phyloP scores from a whole-genome alignment of 1,140 invertebrate genomes.

The Uloborus diversus region DNA sequence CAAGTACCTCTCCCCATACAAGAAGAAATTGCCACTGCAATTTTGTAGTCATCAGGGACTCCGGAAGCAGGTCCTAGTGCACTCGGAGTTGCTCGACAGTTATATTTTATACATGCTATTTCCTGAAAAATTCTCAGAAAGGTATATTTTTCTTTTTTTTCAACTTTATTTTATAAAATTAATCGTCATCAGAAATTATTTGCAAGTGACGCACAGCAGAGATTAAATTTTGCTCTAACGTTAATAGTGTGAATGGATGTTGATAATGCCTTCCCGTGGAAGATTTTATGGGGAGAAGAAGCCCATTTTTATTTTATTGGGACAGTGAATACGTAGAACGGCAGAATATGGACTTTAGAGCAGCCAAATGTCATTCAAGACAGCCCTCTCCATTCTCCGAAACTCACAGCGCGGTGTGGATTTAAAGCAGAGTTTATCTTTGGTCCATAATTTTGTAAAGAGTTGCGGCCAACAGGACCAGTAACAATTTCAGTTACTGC shows the following conservation, averaged over 20 bases:
- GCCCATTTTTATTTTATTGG: background rate
- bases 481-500: background rate
- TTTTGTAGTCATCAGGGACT: constrained; percentile 1
- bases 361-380: background rate
- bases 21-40: constrained; percentile 6
- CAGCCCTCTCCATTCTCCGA: background rate
- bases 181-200: constrained; percentile 6
- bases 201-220: background rate
- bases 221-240: constrained; percentile 1
- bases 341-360: background rate
- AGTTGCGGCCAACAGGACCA: background rate
- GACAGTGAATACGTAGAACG: background rate
- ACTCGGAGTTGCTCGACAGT: constrained; percentile 2
- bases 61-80: background rate
- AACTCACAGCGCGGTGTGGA: background rate
- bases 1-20: constrained; percentile 4
- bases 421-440: background rate
- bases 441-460: background rate
- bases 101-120: background rate
- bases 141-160: background rate
- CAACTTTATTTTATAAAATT: constrained; percentile 12
- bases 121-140: background rate
- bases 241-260: background rate
- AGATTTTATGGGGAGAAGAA: constrained; percentile 5
- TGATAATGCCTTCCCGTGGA: background rate